Evolutionary conservation across 2,113 vertebrate genomes (phyloP).

Genomic region (Psettodes erumei): DNA sequence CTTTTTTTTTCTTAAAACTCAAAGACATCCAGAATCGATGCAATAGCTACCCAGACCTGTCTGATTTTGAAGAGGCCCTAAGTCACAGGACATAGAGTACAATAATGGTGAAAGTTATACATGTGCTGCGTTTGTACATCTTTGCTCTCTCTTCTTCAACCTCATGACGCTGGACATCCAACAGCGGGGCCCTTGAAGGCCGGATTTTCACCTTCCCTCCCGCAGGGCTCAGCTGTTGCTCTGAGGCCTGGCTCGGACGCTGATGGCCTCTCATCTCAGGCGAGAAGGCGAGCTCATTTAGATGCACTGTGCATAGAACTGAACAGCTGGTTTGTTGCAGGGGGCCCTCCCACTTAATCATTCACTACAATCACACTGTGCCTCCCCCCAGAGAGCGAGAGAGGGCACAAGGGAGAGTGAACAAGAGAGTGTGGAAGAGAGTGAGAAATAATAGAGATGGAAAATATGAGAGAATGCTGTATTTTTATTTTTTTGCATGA

Average conservation of each 20-base stretch:
- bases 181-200: background rate
- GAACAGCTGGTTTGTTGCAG: conserved; percentile 66
- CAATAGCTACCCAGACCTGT: background rate
- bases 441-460: conserved; percentile 29
- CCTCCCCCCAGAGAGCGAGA: conserved; percentile 38
- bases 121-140: background rate
- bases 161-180: background rate
- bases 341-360: conserved; percentile 44
- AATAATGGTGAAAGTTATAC: background rate
- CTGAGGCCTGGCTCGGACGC: conserved; percentile 7
- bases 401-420: background rate
- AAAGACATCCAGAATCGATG: background rate
- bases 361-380: conserved; percentile 47
- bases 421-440: conserved; percentile 15
- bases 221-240: conserved; percentile 45
- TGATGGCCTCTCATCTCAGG: conserved; percentile 29
- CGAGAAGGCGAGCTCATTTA: conserved; percentile 49
- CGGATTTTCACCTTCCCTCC: conserved; percentile 3
- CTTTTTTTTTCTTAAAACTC: background rate
- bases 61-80: background rate
- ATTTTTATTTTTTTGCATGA: background rate
- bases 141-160: background rate
- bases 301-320: conserved; percentile 51
- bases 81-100: background rate
- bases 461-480: background rate